Conservation (phyloP, 2,888 invertebrate species). For the Sphaeridia pumilis region DNA sequence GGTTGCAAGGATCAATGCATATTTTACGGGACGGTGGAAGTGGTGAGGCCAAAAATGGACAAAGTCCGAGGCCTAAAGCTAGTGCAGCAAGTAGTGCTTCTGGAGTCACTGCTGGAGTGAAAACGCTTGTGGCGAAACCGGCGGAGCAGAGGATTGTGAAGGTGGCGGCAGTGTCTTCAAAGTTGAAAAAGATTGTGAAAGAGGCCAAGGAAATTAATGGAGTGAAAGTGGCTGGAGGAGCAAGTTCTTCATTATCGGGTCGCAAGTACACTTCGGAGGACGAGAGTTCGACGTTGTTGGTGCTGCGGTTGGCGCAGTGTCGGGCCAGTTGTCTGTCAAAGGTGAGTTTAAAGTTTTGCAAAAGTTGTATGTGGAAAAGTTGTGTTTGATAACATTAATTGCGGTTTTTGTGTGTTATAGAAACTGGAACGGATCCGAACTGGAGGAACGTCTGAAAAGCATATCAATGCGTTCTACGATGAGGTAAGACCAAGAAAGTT, state of each 20-base stretch:
- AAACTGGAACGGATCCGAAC: conserved; percentile 1
- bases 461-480: background rate
- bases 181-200: background rate
- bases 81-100: background rate
- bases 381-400: background rate
- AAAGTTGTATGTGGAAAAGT: background rate
- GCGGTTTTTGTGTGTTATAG: background rate
- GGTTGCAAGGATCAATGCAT: background rate
- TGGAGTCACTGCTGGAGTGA: no score
- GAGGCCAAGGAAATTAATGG: background rate
- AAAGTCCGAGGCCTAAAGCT: no score
- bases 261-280: conserved; percentile 9
- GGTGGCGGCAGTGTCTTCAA: background rate
- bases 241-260: background rate
- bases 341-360: conserved; percentile 3
- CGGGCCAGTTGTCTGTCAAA: conserved; percentile 15
- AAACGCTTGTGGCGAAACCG: no score
- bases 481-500: background rate
- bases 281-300: conserved; percentile 14
- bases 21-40: background rate
- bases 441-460: background rate
- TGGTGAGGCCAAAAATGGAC: no score
- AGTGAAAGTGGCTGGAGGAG: background rate
- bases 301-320: conserved; percentile 15
- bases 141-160: background rate